Evolutionary conservation across 2,113 vertebrate species (phyloP).

Genomic region (Noctilio leporinus): DNA sequence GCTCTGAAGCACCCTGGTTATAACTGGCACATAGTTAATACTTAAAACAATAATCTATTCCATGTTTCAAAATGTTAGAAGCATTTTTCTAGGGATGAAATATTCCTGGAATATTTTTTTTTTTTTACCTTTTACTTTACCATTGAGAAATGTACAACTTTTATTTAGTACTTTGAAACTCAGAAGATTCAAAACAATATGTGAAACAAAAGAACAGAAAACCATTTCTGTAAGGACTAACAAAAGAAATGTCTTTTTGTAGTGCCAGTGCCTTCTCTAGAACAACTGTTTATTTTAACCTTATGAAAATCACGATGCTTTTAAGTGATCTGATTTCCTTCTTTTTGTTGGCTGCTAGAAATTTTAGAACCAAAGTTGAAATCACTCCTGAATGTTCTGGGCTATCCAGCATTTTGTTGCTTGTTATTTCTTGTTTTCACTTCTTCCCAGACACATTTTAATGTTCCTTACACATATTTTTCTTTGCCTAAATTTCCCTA

Average conservation of each 20-base stretch:
- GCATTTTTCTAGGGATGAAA: not conserved
- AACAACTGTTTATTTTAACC: not conserved
- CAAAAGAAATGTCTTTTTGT: not conserved
- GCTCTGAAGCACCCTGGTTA: not conserved
- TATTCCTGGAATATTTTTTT: not conserved
- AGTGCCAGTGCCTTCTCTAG: not conserved
- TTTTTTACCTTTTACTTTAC: not conserved
- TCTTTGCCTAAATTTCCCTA: not conserved
- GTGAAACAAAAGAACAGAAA: not conserved
- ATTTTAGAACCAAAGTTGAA: not conserved
- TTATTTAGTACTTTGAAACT: not conserved
- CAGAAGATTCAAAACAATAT: not conserved
- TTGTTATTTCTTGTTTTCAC: not conserved
- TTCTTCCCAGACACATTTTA: not conserved
- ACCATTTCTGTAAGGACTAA: not conserved
- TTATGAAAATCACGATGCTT: not conserved
- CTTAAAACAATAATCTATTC: not conserved
- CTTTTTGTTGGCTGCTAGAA: not conserved
- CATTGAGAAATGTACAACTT: not conserved
- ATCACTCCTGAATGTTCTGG: not conserved
- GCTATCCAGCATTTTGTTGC: not conserved
- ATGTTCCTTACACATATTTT: not conserved
- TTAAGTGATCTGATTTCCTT: not conserved
- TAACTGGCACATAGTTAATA: not conserved
- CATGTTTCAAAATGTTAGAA: constrained; percentile 8